Evolutionary conservation across 92 coral and sea anemone genomes (phyloP), one percentile per base, ranked within the genome.

Genomic region (Umimayanthus kanabou): DNA sequence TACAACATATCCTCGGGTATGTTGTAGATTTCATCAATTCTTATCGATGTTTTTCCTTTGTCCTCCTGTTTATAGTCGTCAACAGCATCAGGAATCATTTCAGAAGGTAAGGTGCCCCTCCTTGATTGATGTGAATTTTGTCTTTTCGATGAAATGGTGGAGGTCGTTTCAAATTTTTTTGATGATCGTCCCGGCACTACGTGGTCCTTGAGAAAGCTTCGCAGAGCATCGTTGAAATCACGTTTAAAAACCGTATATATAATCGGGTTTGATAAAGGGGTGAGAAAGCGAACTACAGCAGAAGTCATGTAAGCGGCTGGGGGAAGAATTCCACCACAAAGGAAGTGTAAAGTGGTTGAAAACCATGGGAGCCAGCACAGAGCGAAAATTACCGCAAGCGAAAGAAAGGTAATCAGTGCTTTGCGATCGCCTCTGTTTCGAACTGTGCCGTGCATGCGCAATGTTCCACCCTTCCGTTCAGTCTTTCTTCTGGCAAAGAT

Each of bases 341-440:
- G 78, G 61, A 43, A 83, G 39, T 70, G 40, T 29, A 83, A 83
- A 4, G 87, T 83, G 25, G 33, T n/a, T 6, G 77, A 26, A 70
- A 83, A 83, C 87, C 87, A 83, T 14, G 87, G 87, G 10, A 83
- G 67, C 87, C 87, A 83, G 39, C 87, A 83, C 3, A 43, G 8
- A 5, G 87, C 77, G 42, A 83, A 83, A 33, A 43, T 70, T 28
- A 71, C 57, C 42, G 87, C 65, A 6, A 83, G 42, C 29, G 55
- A 71, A 2, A 83, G 25, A 16, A 83, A 83, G 14, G 67, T 26
- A 18, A 83, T 8, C 39, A 83, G 22, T 11, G 87, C 77, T 43
- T 83, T 83, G 77, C 23, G 30, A 13, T 83, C 87, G 66, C 65
- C 29, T 70, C 65, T 70, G 55, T 39, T 70, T 0, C 66, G 49